Conservation (phyloP, 2,888 invertebrate species). For the Cephonodes hylas region DNA sequence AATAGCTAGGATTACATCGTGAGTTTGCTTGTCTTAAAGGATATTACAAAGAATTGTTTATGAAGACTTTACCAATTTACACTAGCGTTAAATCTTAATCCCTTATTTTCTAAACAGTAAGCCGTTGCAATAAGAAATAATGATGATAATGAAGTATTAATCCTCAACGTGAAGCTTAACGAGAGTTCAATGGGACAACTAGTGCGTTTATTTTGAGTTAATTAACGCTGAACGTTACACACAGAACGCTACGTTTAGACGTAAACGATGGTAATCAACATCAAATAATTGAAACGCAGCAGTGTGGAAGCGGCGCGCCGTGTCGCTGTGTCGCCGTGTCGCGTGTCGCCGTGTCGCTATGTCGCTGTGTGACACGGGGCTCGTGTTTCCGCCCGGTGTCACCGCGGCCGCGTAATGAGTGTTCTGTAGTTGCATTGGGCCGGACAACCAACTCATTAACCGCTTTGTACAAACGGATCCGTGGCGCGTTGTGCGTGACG, state of each 20-base stretch:
- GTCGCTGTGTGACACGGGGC: neutral
- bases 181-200: no score
- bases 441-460: neutral
- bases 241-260: neutral
- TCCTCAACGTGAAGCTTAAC: no score
- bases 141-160: no score
- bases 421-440: neutral
- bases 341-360: neutral
- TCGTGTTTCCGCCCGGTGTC: neutral
- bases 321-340: neutral
- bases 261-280: neutral
- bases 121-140: no score
- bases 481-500: neutral
- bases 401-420: neutral
- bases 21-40: no score
- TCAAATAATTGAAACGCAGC: neutral
- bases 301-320: neutral
- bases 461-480: neutral
- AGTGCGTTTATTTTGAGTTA: no score
- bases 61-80: no score
- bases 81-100: no score
- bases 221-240: no score
- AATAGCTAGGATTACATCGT: no score
- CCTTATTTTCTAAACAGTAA: no score
- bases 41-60: no score